Base-by-base conservation (phyloP, 2,888 invertebrate species). In the Synergus gifuensis region DNA sequence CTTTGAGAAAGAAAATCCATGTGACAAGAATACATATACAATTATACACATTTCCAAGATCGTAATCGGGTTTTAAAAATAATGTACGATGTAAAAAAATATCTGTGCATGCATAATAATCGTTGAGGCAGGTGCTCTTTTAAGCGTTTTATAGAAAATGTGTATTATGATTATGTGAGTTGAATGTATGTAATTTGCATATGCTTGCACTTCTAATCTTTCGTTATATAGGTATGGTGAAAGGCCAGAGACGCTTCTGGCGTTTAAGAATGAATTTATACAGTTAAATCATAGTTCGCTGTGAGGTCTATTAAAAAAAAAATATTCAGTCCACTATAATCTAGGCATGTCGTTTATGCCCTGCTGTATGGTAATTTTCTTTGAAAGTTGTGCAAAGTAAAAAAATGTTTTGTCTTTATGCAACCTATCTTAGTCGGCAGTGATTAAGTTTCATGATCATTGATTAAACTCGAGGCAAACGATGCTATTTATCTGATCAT, bases 241-340 rank as follows among this genome's bases (percentile, higher is more conserved):
- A 73, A 58, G 73, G 73, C 58, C 28, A 12, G n/a, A 73, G 54
- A 36, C 73, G 73, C 73, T 73, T 73, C 73, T 73, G 73, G 54
- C 73, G 18, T 73, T 73, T 73, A 22, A 58, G 58, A 18, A 18
- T 58, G 2, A 62, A 62, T 62, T 62, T 28, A 62, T 62, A 12
- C 60, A 18, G 60, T 60, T 28, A 28, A 18, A 28, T 62, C 28
- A 62, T 14, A 62, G 62, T 12, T 62, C 9, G 62, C 18, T 12
- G 5, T 62, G 14, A 7, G 18, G 7, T 62, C 2, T 14, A 28
- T 28, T 62, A 5, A 28, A 5, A 22, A 22, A 60, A n/a, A 54
- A 18, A 36, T 36, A 36, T 36, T 36, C 36, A 36, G 36, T 36
- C 5, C 36, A 36, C 36, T 36, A 36, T 36, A 36, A 36, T 36